phyloP scores from a whole-genome alignment of 2,113 vertebrate genomes.

The Siphamia tubifer region DNA sequence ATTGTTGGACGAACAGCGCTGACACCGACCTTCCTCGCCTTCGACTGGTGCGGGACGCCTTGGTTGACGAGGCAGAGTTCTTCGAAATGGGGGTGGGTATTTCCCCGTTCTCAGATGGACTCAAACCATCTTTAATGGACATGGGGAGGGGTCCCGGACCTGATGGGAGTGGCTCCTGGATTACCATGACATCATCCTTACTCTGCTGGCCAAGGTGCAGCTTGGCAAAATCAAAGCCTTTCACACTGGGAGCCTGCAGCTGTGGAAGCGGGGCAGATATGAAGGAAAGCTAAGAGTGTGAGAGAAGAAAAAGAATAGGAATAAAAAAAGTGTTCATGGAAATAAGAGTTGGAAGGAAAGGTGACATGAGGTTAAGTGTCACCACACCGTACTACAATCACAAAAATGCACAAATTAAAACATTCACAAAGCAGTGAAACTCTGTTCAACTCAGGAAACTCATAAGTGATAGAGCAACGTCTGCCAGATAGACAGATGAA shows the following conservation, averaged over 20 bases:
- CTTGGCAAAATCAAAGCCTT: slow-evolving; percentile 98
- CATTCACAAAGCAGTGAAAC: background rate
- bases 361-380: no score
- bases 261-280: slow-evolving; percentile 47
- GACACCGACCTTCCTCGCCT: slow-evolving; percentile 90
- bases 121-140: slow-evolving; percentile 85
- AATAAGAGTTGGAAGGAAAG: background rate
- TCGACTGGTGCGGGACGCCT: slow-evolving; percentile 82
- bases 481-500: background rate
- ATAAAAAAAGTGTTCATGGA: background rate
- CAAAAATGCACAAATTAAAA: background rate
- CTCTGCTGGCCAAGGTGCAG: slow-evolving; percentile 96
- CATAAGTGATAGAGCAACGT: background rate
- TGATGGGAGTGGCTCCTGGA: slow-evolving; percentile 83
- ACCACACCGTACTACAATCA: background rate
- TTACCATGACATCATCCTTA: slow-evolving; percentile 94
- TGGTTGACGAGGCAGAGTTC: slow-evolving; percentile 76
- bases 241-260: slow-evolving; percentile 95
- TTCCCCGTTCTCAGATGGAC: slow-evolving; percentile 89
- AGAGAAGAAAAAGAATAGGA: background rate
- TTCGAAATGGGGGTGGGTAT: slow-evolving; percentile 87
- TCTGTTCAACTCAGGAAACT: background rate
- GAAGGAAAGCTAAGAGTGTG: background rate
- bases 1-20: slow-evolving; percentile 31
- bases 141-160: slow-evolving; percentile 69